phyloP scores from a whole-genome alignment of 2,888 invertebrate genomes.

The Epirrhoe tristata region DNA sequence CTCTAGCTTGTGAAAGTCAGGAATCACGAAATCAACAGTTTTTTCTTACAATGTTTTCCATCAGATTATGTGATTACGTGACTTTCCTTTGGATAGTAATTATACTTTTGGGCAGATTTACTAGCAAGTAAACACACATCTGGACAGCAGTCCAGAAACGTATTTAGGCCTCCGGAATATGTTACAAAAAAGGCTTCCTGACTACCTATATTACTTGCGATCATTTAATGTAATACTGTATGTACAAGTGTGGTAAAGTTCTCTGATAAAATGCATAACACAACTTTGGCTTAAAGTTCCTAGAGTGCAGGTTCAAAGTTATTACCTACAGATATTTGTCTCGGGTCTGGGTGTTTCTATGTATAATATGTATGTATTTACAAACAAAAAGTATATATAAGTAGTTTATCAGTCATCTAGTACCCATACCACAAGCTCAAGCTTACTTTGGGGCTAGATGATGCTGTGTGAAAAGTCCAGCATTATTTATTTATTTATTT shows the following conservation, averaged over 20 bases:
- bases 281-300: background rate
- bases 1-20: slow-evolving; percentile 1
- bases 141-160: background rate
- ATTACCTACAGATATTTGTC: too few relatives aligned
- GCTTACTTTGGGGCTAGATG: too few relatives aligned
- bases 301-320: background rate
- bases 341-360: too few relatives aligned
- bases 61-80: slow-evolving; percentile 8
- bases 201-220: background rate
- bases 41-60: slow-evolving; percentile 4
- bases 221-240: background rate
- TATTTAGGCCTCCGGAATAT: too few relatives aligned
- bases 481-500: too few relatives aligned
- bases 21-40: background rate
- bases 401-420: too few relatives aligned
- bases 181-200: background rate
- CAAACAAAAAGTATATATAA: too few relatives aligned
- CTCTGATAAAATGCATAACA: background rate
- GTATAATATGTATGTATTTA: too few relatives aligned
- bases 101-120: too few relatives aligned
- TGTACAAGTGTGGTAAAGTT: background rate
- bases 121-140: too few relatives aligned
- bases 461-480: too few relatives aligned
- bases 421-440: too few relatives aligned
- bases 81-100: background rate